Conservation (phyloP, 2,888 invertebrate genomes). For the Ypsolopha scabrella region DNA sequence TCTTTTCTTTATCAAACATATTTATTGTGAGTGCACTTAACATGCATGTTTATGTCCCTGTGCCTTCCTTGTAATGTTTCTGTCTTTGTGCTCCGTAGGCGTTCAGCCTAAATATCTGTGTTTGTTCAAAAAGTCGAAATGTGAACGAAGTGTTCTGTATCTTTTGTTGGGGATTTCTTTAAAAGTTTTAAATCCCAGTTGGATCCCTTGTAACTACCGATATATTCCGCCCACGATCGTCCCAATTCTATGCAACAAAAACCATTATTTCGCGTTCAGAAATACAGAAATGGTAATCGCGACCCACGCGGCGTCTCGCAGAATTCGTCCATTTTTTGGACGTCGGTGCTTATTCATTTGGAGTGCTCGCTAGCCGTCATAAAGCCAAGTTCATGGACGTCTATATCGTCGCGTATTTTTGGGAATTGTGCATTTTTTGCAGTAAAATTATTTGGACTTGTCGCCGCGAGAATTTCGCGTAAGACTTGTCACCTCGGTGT, state of each 20-base stretch:
- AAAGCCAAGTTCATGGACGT: conserved; percentile 29
- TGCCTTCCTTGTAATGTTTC: conserved; percentile 35
- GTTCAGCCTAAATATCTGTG: conserved; percentile 44
- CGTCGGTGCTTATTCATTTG: not conserved
- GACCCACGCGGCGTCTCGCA: conserved; percentile 44
- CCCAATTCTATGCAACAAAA: conserved; percentile 46
- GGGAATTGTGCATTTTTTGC: conserved; percentile 62
- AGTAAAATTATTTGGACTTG: conserved; percentile 39
- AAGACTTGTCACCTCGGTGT: conserved; percentile 44
- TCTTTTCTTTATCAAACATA: conserved; percentile 52
- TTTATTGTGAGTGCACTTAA: conserved; percentile 57
- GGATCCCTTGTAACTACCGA: conserved; percentile 31
- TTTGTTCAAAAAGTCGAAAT: conserved; percentile 22
- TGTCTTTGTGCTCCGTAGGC: conserved; percentile 47
- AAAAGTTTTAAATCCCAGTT: conserved; percentile 19
- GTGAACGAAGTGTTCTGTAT: conserved; percentile 10
- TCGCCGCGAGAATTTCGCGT: conserved; percentile 47
- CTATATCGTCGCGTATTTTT: conserved; percentile 15
- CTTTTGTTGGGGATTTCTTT: conserved; percentile 30
- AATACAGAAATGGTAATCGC: conserved; percentile 41
- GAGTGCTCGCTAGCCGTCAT: not conserved
- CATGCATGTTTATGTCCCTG: conserved; percentile 49
- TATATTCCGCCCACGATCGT: conserved; percentile 42
- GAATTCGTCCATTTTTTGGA: conserved; percentile 17
- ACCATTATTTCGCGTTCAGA: conserved; percentile 34